A percentile compares a stretch with the other conserved stretches of the same genome.
Evolutionary conservation across 2,888 invertebrate species (phyloP).

Genomic region (Bursaphelenchus okinawaensis): DNA sequence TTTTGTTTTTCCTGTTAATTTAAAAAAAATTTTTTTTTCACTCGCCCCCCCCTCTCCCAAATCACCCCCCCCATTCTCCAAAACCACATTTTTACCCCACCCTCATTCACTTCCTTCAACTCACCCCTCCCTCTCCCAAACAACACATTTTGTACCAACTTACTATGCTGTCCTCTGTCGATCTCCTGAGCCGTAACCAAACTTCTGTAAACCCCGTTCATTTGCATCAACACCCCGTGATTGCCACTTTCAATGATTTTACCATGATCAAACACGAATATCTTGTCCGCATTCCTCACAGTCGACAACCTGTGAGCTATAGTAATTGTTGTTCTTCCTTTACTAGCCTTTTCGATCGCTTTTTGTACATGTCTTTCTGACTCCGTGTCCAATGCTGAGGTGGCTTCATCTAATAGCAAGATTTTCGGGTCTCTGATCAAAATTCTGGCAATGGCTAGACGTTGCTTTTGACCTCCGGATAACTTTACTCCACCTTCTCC

Average conservation of each 20-base stretch:
- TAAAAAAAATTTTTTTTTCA: not conserved
- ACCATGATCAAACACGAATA: conserved; percentile 59
- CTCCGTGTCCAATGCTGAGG: no score
- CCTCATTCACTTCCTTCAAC: no score
- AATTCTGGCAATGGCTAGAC: conserved; percentile 44
- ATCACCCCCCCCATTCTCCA: no score
- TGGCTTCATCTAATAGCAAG: conserved; percentile 58
- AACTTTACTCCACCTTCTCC: conserved; percentile 59
- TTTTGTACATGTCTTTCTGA: no score
- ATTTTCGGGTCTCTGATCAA: conserved; percentile 56
- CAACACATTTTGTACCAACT: no score
- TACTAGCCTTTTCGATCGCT: conserved; percentile 61
- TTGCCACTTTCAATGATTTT: conserved; percentile 68
- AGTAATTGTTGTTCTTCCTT: conserved; percentile 60
- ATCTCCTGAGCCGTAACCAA: conserved; percentile 57
- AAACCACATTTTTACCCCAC: no score
- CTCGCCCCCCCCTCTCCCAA: not conserved
- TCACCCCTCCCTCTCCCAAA: no score
- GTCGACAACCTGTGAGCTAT: conserved; percentile 62
- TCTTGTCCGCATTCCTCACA: conserved; percentile 60
- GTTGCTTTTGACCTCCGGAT: conserved; percentile 59
- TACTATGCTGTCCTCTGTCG: no score
- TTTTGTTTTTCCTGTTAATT: no score
- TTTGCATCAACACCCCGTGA: conserved; percentile 67
- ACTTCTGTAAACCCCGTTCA: conserved; percentile 68